Base-by-base conservation (phyloP, 2,888 invertebrate species). In the Sylvicola cinctus region DNA sequence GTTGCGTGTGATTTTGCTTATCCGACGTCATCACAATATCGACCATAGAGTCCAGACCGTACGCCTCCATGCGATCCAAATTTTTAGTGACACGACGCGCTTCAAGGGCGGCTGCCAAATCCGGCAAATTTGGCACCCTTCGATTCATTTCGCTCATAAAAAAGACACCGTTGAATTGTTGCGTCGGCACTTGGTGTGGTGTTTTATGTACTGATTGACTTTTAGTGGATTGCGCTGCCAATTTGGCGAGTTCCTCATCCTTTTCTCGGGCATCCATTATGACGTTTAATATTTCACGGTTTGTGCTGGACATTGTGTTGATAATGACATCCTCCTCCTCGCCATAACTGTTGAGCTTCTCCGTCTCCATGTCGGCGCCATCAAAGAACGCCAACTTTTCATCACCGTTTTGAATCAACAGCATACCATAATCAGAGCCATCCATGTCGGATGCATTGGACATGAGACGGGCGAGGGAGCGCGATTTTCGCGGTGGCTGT, bases 401-500 rank as follows among this genome's bases (percentile, higher is more conserved):
- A 52, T 60, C 67, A 51, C 52, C 66, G 50, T 63, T 68, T 38
- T 66, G 52, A 16, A 66, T 46, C 47, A 68, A 56, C 15, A 51
- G 23, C 44, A 58, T 42, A 7, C 55, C 58, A 28, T 54, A 58
- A 16, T 58, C 59, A 1, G 54, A 54, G 30, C 51, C 55, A 15
- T 49, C 58, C 1, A 49, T 48, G 27, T 74, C 76, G 13, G 65
- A 65, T 3, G 66, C 61, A 40, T 70, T 68, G 30, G 70, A 62
- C 45, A 73, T 71, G 32, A 78, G 57, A 52, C 77, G 77, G 3
- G 74, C 65, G 33, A 79, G 52, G 35, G 77, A 79, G 36, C 74
- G 68, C 1, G 77, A 66, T 51, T 76, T 73, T 42, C 80, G 64
- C 1, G 83, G 83, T 31, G 84, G 83, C 50, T 80, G 79, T 0